Base-by-base conservation (phyloP, 2,888 invertebrate genomes). In the Xiphydria camelus region DNA sequence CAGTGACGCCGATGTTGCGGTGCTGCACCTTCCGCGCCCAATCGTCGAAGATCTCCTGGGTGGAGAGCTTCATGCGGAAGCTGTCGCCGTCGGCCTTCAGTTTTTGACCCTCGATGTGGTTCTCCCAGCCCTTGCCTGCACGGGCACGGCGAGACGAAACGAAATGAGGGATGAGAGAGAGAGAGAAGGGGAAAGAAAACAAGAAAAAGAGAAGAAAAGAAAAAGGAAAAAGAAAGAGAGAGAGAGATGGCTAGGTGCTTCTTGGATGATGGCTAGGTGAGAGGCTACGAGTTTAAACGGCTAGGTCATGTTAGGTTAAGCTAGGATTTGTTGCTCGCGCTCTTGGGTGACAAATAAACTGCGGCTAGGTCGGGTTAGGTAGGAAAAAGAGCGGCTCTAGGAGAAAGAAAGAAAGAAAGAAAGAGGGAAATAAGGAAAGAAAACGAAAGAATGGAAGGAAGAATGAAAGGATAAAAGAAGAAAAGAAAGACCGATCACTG, bases 41-140 rank as follows among this genome's bases (percentile, higher is more conserved):
- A 66, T 98, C 97, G 67, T 99, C 96, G 73, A 99, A 99, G 35
- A 99, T 92, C 73, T 95, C 94, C 67, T 93, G 91, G 0, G 97
- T 98, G 70, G 96, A 96, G 25, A 99, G 81, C 75, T 99, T 98
- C 45, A 91, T 80, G 10, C 95, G 88, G 78, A 99, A 99, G 76
- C 95, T 97, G 71, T 99, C 98, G 3, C 98, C 97, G 68, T 98
- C 97, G 3, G 91, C 93, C 77, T 99, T 99, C 42, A 96, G 79
- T 70, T 95, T 94, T 73, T 97, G 95, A 7, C 99, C 99, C 77
- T 99, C 99, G 36, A 98, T 94, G 73, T 99, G 98, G 61, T 94
- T 94, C 76, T 98, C 98, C 99, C 99, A 99, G 25, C 95, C 96
- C 76, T 95, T 96, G 35, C 91, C 88, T 87, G 49, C 31, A n/a